These are phyloP conservation scores for Fringilla coelebs DNA, from an alignment of 2,797 vertebrate genomes.

Conservation along the genomic window DNA sequence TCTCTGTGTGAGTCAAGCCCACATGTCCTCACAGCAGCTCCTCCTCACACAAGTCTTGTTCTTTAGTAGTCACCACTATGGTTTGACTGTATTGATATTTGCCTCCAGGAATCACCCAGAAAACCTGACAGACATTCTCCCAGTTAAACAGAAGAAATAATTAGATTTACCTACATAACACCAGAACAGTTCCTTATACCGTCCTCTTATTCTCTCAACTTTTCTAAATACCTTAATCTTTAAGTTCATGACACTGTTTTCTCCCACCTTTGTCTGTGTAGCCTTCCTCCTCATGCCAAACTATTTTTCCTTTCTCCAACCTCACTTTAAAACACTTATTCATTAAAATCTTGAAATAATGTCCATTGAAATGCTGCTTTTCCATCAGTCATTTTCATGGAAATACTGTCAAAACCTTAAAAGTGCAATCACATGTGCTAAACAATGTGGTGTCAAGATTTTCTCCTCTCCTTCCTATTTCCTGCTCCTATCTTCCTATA, in stretches of 20 bases:
- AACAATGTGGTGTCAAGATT: background rate
- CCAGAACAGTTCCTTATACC: background rate
- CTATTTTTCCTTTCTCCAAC: background rate
- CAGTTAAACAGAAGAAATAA: background rate
- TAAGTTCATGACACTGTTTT: background rate
- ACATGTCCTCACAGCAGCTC: fast-evolving
- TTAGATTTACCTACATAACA: background rate
- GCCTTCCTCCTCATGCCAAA: background rate
- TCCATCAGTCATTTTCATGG: background rate
- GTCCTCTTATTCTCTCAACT: background rate
- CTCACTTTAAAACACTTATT: background rate
- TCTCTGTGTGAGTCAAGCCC: fast-evolving
- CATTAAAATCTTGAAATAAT: background rate
- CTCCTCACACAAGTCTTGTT: background rate
- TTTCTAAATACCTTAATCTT: background rate
- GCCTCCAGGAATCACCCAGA: background rate
- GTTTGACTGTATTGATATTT: background rate
- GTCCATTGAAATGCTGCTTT: background rate
- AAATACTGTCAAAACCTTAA: background rate
- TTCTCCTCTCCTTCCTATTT: background rate
- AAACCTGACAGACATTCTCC: background rate
- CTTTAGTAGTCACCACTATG: background rate
- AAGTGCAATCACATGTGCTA: background rate
- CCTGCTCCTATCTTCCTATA: background rate
- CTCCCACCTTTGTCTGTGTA: background rate